Percentiles rank a stretch among this genome's conserved stretches.
These are phyloP conservation scores for Neuroterus valhalla DNA, from an alignment of 1,140 invertebrate species.

Conservation along the genomic window DNA sequence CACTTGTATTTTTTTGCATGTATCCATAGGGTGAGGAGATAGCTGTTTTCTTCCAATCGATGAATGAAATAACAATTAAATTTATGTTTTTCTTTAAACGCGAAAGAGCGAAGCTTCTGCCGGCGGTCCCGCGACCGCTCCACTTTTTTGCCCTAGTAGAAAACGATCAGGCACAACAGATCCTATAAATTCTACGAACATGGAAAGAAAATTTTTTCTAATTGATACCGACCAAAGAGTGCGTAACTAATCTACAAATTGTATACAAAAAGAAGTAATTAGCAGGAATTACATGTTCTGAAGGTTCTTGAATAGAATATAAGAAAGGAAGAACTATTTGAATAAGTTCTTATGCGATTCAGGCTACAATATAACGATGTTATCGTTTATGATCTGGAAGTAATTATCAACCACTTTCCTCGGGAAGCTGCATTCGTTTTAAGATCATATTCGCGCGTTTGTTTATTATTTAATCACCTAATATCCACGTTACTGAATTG, in stretches of 20 bases:
- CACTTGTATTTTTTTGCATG: too few species aligned
- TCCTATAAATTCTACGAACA: not conserved
- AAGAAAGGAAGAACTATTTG: not conserved
- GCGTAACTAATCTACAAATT: not conserved
- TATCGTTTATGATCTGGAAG: slow-evolving; percentile 20
- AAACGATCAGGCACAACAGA: too few species aligned
- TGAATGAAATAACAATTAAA: too few species aligned
- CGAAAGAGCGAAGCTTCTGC: too few species aligned
- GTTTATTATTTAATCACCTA: slow-evolving; percentile 28
- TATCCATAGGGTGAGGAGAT: too few species aligned
- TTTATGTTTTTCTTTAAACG: too few species aligned
- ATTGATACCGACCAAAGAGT: not conserved
- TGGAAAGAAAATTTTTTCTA: not conserved
- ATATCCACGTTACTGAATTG: slow-evolving; percentile 18
- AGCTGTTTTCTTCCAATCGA: too few species aligned
- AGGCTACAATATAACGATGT: not conserved
- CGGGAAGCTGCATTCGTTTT: not conserved
- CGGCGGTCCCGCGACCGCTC: too few species aligned
- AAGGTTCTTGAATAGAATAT: not conserved
- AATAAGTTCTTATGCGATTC: not conserved
- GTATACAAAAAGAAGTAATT: not conserved
- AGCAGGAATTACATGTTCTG: not conserved
- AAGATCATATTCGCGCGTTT: not conserved
- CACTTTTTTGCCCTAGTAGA: too few species aligned
- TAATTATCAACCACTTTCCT: slow-evolving; percentile 2